A percentile compares a stretch with the other conserved stretches of the same genome.
Conservation (phyloP, 92 coral and sea anemone species). For the Umimayanthus chanpuru region DNA sequence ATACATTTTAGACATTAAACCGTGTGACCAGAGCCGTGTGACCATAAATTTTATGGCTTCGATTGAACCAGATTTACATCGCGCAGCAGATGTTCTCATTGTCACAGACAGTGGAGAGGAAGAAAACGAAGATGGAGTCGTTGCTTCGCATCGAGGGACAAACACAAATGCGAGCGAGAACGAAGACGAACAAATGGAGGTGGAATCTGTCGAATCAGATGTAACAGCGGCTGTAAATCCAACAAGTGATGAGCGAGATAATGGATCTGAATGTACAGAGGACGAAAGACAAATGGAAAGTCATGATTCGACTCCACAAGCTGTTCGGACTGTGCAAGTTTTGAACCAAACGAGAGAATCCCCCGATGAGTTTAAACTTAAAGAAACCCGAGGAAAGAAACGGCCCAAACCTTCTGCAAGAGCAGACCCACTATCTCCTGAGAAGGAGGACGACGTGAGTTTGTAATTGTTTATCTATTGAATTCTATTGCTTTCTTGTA, state of each 20-base stretch:
- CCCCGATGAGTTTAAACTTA: conserved; percentile 72
- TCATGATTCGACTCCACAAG: conserved; percentile 43
- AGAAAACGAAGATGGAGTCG: neutral
- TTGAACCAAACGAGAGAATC: conserved; percentile 57
- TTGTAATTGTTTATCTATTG: too few relatives aligned
- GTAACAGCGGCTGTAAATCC: conserved; percentile 9
- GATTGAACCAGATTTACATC: neutral
- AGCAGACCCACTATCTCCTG: conserved; percentile 74
- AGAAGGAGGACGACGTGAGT: conserved; percentile 85
- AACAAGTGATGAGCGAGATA: neutral
- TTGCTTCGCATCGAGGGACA: neutral
- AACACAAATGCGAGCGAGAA: neutral
- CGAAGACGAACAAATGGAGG: conserved; percentile 14
- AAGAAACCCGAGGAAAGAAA: conserved; percentile 54
- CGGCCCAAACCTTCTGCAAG: conserved; percentile 48
- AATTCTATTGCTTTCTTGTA: too few relatives aligned
- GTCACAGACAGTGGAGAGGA: conserved; percentile 12
- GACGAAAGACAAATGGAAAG: conserved; percentile 16
- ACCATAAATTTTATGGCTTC: conserved; percentile 6
- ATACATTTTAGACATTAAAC: neutral
- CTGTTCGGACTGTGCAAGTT: conserved; percentile 36
- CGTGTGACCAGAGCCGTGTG: too few relatives aligned
- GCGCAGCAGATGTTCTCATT: neutral
- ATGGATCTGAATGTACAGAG: neutral
- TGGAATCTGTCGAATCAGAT: neutral